Evolutionary conservation across 2,797 vertebrate genomes (phyloP).

Genomic region (Hipposideros larvatus): DNA sequence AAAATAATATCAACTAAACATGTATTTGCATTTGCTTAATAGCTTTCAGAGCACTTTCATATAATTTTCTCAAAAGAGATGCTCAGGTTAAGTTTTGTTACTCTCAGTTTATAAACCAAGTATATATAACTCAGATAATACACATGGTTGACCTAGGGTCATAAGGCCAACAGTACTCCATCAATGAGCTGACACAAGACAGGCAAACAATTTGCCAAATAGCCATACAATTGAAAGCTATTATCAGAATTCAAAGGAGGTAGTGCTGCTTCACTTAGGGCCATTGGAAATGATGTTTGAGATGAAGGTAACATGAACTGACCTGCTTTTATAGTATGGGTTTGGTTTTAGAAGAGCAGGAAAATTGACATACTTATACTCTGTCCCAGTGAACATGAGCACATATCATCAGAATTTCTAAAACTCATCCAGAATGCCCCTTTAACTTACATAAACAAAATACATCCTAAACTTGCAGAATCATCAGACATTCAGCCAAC

Average conservation of each 20-base stretch:
- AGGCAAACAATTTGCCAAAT: not conserved
- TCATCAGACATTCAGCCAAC: not conserved
- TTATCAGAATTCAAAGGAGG: not conserved
- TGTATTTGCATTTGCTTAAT: not conserved
- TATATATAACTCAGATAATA: not conserved
- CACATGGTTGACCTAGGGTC: not conserved
- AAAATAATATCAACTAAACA: not conserved
- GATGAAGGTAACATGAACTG: not conserved
- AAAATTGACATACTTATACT: not conserved
- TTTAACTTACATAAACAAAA: not conserved
- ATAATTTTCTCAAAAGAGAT: not conserved
- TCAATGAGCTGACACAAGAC: not conserved
- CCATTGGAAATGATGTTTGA: not conserved
- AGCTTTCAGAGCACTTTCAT: not conserved
- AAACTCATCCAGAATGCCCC: not conserved
- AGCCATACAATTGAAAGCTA: not conserved
- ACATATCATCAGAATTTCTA: not conserved
- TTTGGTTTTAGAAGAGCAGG: conserved; percentile 11
- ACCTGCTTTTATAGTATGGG: not conserved
- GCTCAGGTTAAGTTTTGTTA: conserved; percentile 2
- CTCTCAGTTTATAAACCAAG: not conserved
- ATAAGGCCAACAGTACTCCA: not conserved
- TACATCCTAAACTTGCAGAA: not conserved
- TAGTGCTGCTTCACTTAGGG: not conserved
- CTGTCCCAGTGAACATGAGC: not conserved